Percentiles rank a stretch among this genome's conserved stretches.
phyloP scores from a whole-genome alignment of 2,113 vertebrate species.

The Pipa parva region DNA sequence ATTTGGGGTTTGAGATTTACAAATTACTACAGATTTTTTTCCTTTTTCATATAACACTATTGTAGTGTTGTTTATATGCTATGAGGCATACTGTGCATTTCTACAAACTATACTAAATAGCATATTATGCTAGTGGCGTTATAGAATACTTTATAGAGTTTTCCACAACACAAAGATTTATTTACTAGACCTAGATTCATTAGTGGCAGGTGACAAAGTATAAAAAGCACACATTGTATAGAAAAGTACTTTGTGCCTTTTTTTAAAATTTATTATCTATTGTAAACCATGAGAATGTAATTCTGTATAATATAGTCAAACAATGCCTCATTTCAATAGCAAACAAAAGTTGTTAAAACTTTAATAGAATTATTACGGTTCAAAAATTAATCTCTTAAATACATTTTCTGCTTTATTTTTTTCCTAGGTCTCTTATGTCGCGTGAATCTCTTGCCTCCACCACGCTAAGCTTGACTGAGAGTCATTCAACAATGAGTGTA shows the following conservation, averaged over 20 bases:
- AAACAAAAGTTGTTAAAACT: neutral
- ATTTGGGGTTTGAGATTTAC: no score
- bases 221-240: slow-evolving; percentile 23
- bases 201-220: slow-evolving; percentile 12
- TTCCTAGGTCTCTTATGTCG: slow-evolving; percentile 76
- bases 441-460: slow-evolving; percentile 78
- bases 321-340: slow-evolving; percentile 10
- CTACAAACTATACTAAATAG: no score
- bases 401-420: slow-evolving; percentile 43
- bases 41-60: no score
- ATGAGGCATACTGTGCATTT: neutral
- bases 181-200: neutral
- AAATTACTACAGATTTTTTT: no score
- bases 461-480: slow-evolving; percentile 76
- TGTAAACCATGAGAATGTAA: slow-evolving; percentile 31
- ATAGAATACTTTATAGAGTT: neutral
- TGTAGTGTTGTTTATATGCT: no score
- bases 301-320: slow-evolving; percentile 4
- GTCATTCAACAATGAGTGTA: slow-evolving; percentile 71
- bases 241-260: slow-evolving; percentile 18
- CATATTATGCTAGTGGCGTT: no score
- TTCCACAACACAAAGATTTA: slow-evolving; percentile 8
- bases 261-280: slow-evolving; percentile 28
- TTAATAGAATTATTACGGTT: neutral
- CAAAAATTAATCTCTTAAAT: slow-evolving; percentile 9